Base-by-base conservation (phyloP, 2,888 invertebrate genomes). In the Agapetus fuscipes region DNA sequence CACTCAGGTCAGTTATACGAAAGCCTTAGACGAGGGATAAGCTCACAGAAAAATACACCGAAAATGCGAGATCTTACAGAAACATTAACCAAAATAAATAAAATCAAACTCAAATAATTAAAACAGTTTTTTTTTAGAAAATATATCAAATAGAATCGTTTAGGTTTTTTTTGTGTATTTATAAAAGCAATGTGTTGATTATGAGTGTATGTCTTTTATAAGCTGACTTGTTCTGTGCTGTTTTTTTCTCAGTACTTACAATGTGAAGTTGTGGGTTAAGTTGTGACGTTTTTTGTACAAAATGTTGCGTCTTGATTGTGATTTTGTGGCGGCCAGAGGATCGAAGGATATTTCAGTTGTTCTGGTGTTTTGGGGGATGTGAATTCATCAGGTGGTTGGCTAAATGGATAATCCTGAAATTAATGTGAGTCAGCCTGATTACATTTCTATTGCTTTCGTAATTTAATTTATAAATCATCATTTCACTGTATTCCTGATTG, bases 331-430 rank as follows among this genome's bases (percentile, higher is more conserved):
- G 31, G 11, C 28, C 32, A 30, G 13, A 29, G 17, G 14, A 29
- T 30, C 30, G 35, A 36, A 30, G 29, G 25, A 29, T 34, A 30
- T 36, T 39, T 36, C 13, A 16, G 24, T 28, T 24, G 14, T n/a
- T 25, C 29, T 32, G 24, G 36, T 31, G 35, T n/a, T 28, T 39
- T 32, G 17, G 24, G 30, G 37, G 42, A 36, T 45, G 39, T n/a
- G n/a, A n/a, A n/a, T 43, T 46, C 45, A 33, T 46, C 47, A 47
- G 47, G 47, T 47, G 47, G 47, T 47, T 47, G 44, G 34, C 12
- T 44, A 33, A 37, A 44, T 31, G 47, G 37, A 31, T 37, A 32
- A 34, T 30, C 29, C 1, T 25, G 20, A 6, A 9, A 20, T 20
- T 20, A 20, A 20, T 20, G 20, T 20, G 9, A 20, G 20, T 20